Percentiles rank a stretch among this genome's conserved stretches.
Evolutionary conservation across 2,797 vertebrate genomes (phyloP).

Genomic region (Eulemur mongoz): DNA sequence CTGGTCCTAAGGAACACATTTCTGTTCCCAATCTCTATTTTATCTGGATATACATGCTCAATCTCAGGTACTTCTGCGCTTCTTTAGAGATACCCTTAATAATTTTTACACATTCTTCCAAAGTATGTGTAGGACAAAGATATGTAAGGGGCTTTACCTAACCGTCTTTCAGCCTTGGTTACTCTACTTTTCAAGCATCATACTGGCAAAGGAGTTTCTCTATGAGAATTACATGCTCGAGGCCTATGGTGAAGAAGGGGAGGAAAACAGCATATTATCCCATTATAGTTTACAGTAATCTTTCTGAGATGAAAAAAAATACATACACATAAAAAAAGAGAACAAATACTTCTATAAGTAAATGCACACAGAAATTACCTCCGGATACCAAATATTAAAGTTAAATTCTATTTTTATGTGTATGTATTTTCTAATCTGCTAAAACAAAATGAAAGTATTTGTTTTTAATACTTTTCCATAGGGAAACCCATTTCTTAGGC

Average conservation of each 20-base stretch:
- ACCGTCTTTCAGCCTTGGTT: too few species aligned
- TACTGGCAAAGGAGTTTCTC: not conserved
- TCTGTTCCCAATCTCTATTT: not conserved
- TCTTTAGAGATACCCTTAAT: not conserved
- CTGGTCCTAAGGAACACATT: not conserved
- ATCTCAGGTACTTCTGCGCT: not conserved
- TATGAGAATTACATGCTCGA: not conserved
- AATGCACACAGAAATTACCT: not conserved
- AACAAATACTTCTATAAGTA: not conserved
- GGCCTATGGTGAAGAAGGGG: not conserved
- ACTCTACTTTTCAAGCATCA: not conserved
- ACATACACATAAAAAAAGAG: not conserved
- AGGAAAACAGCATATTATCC: not conserved
- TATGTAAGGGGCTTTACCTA: not conserved
- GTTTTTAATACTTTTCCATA: not conserved
- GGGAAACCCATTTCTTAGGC: not conserved
- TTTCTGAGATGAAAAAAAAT: not conserved
- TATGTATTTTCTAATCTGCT: not conserved
- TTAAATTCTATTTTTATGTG: not conserved
- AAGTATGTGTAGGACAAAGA: not conserved
- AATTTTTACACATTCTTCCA: not conserved
- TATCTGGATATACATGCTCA: not conserved
- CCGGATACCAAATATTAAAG: not conserved
- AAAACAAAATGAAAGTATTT: not conserved
- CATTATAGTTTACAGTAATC: not conserved